Evolutionary conservation across 2,888 invertebrate genomes (phyloP), one percentile per base, ranked within the genome.

Genomic region (Cheiracanthium punctorium): DNA sequence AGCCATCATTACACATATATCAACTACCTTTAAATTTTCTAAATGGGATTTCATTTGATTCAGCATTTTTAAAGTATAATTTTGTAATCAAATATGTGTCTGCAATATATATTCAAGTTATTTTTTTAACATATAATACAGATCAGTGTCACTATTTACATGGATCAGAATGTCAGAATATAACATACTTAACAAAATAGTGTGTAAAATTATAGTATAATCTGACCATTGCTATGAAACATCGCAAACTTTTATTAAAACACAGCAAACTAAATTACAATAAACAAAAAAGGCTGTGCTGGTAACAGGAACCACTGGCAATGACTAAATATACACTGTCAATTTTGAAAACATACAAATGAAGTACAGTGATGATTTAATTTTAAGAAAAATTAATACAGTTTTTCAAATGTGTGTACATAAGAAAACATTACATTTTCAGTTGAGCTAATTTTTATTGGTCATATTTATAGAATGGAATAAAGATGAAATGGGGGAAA

Each of bases 401-500:
- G 12, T 28, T 20, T 1, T 64, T 1, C 12, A 30, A 69, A 37
- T 20, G 24, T 30, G 32, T 32, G 32, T 32, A 30, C 32, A 29
- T 30, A 69, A 33, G n/a, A 69, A 69, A 69, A 69, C 32, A 69
- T 37, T 33, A 33, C 69, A 77, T 24, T 43, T 48, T n/a, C 20
- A 32, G 41, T 87, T 81, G 80, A 87, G 80, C 81, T 87, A 87
- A 87, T 71, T 81, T 76, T 87, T 87, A 87, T 87, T 87, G 87
- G 87, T 87, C 87, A 87, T 76, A 77, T 87, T 52, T 73, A 52
- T 48, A 73, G 75, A 86, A 86, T 86, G 87, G 87, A 87, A 87
- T 87, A 76, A 81, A 81, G 81, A 87, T 76, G 29, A 75, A 58
- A 72, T 75, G 81, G 80, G 33, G 72, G 80, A 73, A 77, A 65